Evolutionary conservation across 2,888 invertebrate genomes (phyloP).

Genomic region (Heliconius sara): DNA sequence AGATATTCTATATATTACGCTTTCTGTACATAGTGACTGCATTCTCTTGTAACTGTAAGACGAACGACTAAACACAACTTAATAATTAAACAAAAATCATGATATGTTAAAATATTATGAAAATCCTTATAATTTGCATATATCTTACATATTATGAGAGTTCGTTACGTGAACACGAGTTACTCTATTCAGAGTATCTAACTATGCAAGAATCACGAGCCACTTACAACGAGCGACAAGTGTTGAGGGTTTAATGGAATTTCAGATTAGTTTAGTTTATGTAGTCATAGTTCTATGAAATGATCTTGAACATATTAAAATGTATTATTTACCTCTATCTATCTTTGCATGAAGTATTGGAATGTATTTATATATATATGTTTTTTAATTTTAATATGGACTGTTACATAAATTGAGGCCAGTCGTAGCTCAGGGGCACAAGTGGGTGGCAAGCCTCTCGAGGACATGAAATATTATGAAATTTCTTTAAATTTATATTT

Average conservation of each 20-base stretch:
- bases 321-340: background rate
- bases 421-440: too few relatives aligned
- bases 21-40: background rate
- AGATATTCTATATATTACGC: background rate
- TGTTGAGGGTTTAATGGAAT: conserved; percentile 28
- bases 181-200: conserved; percentile 11
- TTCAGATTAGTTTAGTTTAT: conserved; percentile 20
- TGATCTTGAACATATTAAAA: background rate
- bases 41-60: background rate
- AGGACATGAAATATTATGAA: too few relatives aligned
- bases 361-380: too few relatives aligned
- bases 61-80: background rate
- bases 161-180: conserved; percentile 4
- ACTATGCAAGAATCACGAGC: conserved; percentile 26
- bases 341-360: too few relatives aligned
- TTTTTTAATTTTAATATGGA: too few relatives aligned
- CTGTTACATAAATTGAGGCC: too few relatives aligned
- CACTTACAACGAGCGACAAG: conserved; percentile 27
- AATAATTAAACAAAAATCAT: background rate
- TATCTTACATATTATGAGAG: conserved; percentile 1
- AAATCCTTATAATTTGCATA: background rate
- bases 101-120: background rate
- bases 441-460: too few relatives aligned
- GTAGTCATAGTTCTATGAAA: background rate
- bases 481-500: too few relatives aligned